Evolutionary conservation across 2,888 invertebrate genomes (phyloP).

Genomic region (Vanessa cardui): DNA sequence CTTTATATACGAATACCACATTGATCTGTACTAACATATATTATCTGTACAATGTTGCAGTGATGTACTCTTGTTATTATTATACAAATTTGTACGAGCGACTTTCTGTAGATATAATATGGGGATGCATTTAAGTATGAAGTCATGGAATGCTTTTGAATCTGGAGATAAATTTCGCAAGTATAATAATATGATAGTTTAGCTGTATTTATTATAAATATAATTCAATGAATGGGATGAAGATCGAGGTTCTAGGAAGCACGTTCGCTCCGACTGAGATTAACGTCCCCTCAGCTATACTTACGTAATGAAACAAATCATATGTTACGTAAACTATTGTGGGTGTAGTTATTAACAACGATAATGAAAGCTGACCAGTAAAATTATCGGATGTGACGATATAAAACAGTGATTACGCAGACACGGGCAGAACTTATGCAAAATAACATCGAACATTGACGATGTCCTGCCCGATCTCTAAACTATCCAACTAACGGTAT

Average conservation of each 20-base stretch:
- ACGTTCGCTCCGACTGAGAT: too few relatives aligned
- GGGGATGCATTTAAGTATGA: too few relatives aligned
- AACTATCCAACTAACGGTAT: too few relatives aligned
- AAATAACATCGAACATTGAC: conserved; percentile 5
- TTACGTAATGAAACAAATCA: conserved; percentile 3
- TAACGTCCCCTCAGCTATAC: too few relatives aligned
- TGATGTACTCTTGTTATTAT: background rate
- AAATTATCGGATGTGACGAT: conserved; percentile 35
- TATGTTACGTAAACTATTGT: conserved; percentile 14
- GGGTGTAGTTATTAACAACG: conserved; percentile 17
- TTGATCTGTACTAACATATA: conserved; percentile 13
- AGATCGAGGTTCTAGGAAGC: too few relatives aligned
- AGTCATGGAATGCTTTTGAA: too few relatives aligned
- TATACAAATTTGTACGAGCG: too few relatives aligned
- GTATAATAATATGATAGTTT: too few relatives aligned
- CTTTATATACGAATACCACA: background rate
- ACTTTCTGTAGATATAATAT: too few relatives aligned
- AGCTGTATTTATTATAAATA: too few relatives aligned
- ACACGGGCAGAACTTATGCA: background rate
- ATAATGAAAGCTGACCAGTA: conserved; percentile 10
- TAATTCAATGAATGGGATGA: too few relatives aligned
- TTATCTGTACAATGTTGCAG: conserved; percentile 12
- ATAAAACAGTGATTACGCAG: conserved; percentile 34
- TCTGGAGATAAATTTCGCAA: too few relatives aligned
- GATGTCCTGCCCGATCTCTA: background rate